phyloP scores from a whole-genome alignment of 1,140 invertebrate species.

The Ylistrum balloti region DNA sequence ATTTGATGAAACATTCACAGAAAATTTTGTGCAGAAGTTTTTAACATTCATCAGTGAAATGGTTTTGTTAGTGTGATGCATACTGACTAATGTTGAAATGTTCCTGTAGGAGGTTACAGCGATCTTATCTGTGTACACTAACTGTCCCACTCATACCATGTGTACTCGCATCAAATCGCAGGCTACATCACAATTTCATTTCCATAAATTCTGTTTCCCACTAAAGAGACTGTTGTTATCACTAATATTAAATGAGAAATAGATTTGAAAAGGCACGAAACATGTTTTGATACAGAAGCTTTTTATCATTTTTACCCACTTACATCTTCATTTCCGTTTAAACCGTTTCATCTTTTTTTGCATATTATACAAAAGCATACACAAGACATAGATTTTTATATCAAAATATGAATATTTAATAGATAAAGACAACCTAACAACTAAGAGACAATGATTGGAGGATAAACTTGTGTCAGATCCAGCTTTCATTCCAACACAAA shows the following conservation, averaged over 20 bases:
- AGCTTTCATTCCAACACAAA: not conserved
- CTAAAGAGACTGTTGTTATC: slow-evolving; percentile 17
- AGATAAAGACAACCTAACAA: not conserved
- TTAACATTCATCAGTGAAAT: too few species aligned
- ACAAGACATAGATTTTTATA: not conserved
- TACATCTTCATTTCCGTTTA: slow-evolving; percentile 9
- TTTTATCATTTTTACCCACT: slow-evolving; percentile 12
- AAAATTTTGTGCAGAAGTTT: too few species aligned
- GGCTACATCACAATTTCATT: slow-evolving; percentile 10
- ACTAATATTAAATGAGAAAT: slow-evolving; percentile 18
- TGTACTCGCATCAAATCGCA: not conserved
- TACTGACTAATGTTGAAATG: not conserved
- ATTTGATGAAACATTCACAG: too few species aligned
- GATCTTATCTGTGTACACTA: not conserved
- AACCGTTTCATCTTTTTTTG: slow-evolving; percentile 31
- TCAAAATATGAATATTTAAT: slow-evolving; percentile 24
- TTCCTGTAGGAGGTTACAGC: not conserved
- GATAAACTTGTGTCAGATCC: not conserved
- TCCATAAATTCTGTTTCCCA: slow-evolving; percentile 7
- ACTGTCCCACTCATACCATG: not conserved
- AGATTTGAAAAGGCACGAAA: slow-evolving; percentile 26
- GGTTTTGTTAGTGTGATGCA: too few species aligned
- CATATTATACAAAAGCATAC: not conserved
- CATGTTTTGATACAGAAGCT: not conserved
- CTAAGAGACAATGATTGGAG: not conserved